These are phyloP conservation scores for Cheilosia scutellata DNA, from an alignment of 2,888 invertebrate genomes.

Conservation along the genomic window DNA sequence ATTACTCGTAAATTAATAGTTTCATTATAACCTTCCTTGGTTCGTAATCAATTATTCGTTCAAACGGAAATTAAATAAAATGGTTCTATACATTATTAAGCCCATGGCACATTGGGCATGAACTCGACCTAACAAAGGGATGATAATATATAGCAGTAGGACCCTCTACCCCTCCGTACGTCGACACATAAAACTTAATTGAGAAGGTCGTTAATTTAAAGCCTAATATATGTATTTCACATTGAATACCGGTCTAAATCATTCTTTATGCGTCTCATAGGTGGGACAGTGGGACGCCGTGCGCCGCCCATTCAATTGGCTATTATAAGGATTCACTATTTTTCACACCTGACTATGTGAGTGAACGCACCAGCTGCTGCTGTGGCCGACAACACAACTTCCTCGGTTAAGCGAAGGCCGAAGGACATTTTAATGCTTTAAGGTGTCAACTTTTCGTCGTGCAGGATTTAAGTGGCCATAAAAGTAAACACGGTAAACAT, in stretches of 20 bases:
- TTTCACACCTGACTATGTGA: slow-evolving; percentile 17
- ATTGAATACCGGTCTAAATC: slow-evolving; percentile 48
- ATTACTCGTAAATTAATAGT: slow-evolving; percentile 13
- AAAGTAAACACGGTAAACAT: slow-evolving; percentile 54
- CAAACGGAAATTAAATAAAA: slow-evolving; percentile 26
- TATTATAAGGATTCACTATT: slow-evolving; percentile 46
- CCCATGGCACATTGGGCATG: not conserved
- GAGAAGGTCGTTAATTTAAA: slow-evolving; percentile 46
- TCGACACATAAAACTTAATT: slow-evolving; percentile 7
- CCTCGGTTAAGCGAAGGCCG: slow-evolving; percentile 28
- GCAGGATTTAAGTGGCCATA: slow-evolving; percentile 65
- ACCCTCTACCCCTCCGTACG: not conserved
- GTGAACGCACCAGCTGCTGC: slow-evolving; percentile 31
- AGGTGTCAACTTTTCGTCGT: slow-evolving; percentile 68
- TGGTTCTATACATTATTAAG: not conserved
- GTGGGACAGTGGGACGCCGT: not conserved
- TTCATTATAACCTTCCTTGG: not conserved
- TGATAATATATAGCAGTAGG: too few species aligned
- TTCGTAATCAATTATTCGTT: slow-evolving; percentile 34
- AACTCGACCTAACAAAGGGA: not conserved
- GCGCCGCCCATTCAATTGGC: slow-evolving; percentile 1
- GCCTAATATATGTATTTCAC: slow-evolving; percentile 32
- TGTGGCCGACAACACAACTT: slow-evolving; percentile 24
- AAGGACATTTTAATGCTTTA: slow-evolving; percentile 59
- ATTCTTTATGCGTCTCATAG: slow-evolving; percentile 53